Percentiles rank a stretch among this genome's conserved stretches.
Evolutionary conservation across 1,140 invertebrate species (phyloP).

Genomic region (Drosophila mojavensis): DNA sequence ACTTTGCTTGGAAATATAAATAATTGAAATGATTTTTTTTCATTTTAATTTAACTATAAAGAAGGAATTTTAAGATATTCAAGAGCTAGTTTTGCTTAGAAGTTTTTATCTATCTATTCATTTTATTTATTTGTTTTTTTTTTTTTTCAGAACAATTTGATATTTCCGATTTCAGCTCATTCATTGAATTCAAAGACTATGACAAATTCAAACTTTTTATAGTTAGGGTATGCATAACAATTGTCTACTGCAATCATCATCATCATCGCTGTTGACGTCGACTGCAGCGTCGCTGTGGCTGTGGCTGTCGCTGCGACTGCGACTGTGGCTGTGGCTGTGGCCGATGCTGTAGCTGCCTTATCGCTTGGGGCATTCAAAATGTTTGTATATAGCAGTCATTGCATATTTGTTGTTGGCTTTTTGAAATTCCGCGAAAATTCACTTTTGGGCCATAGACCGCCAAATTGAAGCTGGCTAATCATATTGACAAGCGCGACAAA

Average conservation of each 20-base stretch:
- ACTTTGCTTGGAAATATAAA: neutral
- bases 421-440: conserved; percentile 43
- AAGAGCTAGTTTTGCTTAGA: no score
- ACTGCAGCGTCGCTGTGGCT: neutral
- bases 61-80: no score
- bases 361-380: conserved; percentile 45
- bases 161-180: neutral
- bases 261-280: conserved; percentile 15
- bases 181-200: neutral
- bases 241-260: conserved; percentile 47
- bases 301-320: neutral
- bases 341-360: conserved; percentile 15
- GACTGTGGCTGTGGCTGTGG: neutral
- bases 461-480: conserved; percentile 40
- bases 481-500: conserved; percentile 66
- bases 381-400: conserved; percentile 36
- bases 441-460: conserved; percentile 6
- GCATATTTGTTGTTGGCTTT: conserved; percentile 27
- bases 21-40: no score
- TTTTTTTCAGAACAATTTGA: no score
- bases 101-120: no score
- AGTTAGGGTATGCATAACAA: conserved; percentile 26
- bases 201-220: neutral
- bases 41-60: no score
- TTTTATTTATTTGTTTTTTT: no score